Conservation (phyloP, 2,113 vertebrate species). For the Rhegmatorhina hoffmannsi region DNA sequence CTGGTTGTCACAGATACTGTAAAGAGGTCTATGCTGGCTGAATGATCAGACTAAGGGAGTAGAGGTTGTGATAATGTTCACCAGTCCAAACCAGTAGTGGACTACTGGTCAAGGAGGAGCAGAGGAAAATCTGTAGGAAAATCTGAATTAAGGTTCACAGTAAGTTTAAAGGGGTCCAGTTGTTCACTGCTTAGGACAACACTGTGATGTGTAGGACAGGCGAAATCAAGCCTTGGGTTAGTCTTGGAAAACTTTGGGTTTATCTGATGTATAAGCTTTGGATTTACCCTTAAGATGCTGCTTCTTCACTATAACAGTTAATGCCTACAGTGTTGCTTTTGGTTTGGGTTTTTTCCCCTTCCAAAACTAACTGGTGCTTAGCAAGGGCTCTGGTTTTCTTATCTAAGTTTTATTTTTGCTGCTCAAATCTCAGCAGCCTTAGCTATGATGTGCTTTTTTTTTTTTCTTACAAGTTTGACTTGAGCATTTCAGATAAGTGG, state of each 20-base stretch:
- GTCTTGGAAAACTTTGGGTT: neutral
- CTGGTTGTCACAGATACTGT: fast-evolving
- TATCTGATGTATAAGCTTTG: neutral
- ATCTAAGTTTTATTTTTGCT: neutral
- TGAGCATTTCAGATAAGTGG: neutral
- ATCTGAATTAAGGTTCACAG: neutral
- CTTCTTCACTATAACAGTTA: neutral
- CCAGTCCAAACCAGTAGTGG: neutral
- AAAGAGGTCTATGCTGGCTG: neutral
- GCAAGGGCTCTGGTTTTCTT: neutral
- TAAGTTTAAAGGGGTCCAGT: neutral
- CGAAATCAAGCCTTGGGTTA: neutral
- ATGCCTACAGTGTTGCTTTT: neutral
- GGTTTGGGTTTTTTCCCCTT: neutral
- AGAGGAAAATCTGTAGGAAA: neutral
- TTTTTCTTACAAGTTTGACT: neutral
- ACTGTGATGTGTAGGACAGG: neutral
- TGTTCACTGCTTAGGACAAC: neutral
- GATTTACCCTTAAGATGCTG: neutral
- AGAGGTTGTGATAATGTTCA: too few species aligned
- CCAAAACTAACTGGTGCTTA: neutral
- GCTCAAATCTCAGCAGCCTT: neutral
- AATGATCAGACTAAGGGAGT: neutral
- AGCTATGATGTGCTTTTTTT: neutral
- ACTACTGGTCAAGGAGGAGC: neutral